Percentiles rank a stretch among this genome's conserved stretches.
Conservation (phyloP, 2,113 vertebrate genomes). For the Meleagris gallopavo region DNA sequence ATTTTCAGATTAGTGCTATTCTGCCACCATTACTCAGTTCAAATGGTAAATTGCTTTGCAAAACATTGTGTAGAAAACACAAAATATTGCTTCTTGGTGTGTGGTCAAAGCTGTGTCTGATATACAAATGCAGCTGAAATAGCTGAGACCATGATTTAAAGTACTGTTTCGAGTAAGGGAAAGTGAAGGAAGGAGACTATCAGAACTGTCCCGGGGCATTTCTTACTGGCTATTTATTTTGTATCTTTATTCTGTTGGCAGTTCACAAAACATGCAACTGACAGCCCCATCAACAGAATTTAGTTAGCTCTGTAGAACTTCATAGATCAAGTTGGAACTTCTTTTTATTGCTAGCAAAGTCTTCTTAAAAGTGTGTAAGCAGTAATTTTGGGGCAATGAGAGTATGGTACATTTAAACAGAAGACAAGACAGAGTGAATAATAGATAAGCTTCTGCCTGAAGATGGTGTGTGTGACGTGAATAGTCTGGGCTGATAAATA, state of each 20-base stretch:
- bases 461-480: not conserved
- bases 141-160: not conserved
- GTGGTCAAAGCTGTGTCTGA: accelerated
- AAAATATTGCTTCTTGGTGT: not conserved
- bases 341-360: not conserved
- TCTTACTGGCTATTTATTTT: not conserved
- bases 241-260: not conserved
- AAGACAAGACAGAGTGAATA: not conserved
- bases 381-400: accelerated
- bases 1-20: not conserved
- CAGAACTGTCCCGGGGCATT: not conserved
- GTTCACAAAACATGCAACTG: not conserved
- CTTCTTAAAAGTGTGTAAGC: not conserved
- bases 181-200: not conserved
- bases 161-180: not conserved
- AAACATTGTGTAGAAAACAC: not conserved
- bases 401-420: not conserved
- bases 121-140: not conserved
- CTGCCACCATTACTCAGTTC: not conserved
- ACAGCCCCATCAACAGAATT: not conserved
- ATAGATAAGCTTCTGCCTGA: not conserved
- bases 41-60: not conserved
- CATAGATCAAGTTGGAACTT: not conserved
- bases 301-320: not conserved
- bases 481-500: not conserved